Percentiles rank a stretch among this genome's conserved stretches.
Conservation (phyloP, 2,888 invertebrate genomes). For the Himalopsyche japonica region DNA sequence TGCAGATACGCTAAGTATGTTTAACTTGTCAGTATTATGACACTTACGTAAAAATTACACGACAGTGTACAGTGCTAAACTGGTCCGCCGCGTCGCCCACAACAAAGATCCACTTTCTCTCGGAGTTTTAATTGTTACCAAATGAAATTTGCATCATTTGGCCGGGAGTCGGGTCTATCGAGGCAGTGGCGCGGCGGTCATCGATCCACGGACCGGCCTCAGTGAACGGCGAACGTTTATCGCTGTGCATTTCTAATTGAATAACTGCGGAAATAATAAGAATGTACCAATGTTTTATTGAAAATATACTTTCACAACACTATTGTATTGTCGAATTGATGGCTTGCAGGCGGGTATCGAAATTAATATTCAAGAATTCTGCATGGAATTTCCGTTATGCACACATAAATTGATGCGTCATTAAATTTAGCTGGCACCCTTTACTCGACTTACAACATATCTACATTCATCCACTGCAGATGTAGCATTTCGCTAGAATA, state of each 20-base stretch:
- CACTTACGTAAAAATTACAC: neutral
- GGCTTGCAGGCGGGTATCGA: too few species aligned
- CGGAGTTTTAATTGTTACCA: neutral
- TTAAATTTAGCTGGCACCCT: too few species aligned
- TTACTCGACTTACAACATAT: too few species aligned
- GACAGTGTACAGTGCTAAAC: neutral
- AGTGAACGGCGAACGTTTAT: neutral
- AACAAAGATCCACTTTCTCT: neutral
- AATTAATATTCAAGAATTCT: too few species aligned
- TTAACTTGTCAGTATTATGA: too few species aligned
- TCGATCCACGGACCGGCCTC: neutral
- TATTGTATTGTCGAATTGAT: neutral
- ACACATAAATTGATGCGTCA: too few species aligned
- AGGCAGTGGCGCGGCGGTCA: neutral
- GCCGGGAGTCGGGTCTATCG: neutral
- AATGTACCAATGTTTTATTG: neutral
- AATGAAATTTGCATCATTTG: neutral
- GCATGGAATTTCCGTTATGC: too few species aligned
- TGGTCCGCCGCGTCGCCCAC: neutral
- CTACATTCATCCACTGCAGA: too few species aligned
- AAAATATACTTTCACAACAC: neutral
- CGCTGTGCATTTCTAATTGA: neutral
- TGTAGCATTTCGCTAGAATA: too few species aligned
- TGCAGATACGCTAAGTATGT: too few species aligned
- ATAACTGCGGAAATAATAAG: neutral